These are phyloP conservation scores for Strigamia transsilvanica DNA, from an alignment of 2,888 invertebrate genomes.

Conservation along the genomic window DNA sequence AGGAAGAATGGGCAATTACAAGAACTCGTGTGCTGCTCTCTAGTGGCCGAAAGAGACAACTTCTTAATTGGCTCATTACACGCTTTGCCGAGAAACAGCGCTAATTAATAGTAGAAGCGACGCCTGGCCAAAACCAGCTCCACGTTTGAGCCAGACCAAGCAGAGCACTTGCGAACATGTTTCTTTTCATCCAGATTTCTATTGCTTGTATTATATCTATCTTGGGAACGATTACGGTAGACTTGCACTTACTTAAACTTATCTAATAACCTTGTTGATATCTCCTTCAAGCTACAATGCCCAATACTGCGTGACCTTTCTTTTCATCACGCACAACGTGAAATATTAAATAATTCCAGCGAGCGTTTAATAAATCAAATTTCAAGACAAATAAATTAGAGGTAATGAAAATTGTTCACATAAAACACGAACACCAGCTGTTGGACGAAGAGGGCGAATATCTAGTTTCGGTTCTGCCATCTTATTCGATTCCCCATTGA, in stretches of 20 bases:
- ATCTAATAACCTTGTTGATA: slow-evolving; percentile 29
- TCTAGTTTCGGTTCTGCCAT: not conserved
- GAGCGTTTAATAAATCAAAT: not conserved
- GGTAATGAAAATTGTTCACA: not conserved
- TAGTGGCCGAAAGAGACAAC: slow-evolving; percentile 22
- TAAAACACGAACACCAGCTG: not conserved
- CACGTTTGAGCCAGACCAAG: slow-evolving; percentile 3
- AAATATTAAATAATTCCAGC: no score
- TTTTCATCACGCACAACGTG: not conserved
- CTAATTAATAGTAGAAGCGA: slow-evolving; percentile 31
- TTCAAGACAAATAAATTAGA: not conserved
- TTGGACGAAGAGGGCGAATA: not conserved
- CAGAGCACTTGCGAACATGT: not conserved
- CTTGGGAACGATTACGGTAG: slow-evolving; percentile 1
- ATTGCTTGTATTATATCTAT: slow-evolving; percentile 20
- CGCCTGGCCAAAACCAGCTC: slow-evolving; percentile 23
- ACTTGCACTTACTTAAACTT: slow-evolving; percentile 13
- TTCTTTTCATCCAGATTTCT: slow-evolving; percentile 23
- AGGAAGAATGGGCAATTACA: slow-evolving; percentile 33
- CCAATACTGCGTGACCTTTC: not conserved
- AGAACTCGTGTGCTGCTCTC: slow-evolving; percentile 31
- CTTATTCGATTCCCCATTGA: not conserved
- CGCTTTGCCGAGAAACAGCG: slow-evolving; percentile 14
- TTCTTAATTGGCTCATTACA: slow-evolving; percentile 35
- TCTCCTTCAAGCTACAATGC: not conserved